Conservation (phyloP, 2,888 invertebrate genomes). For the Sminthurinus aureus region DNA sequence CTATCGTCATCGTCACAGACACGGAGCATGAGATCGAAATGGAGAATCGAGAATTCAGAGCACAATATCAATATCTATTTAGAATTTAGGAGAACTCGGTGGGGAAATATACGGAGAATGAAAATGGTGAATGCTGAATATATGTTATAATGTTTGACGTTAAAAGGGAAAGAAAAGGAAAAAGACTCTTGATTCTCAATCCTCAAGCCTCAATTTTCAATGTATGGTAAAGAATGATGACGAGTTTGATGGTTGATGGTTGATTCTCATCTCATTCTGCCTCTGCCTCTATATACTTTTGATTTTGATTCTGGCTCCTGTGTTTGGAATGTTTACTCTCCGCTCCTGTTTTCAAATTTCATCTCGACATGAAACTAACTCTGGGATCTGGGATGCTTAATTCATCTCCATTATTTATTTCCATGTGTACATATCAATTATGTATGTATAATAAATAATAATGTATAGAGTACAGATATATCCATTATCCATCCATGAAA, state of each 20-base stretch:
- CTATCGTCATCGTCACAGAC: not conserved
- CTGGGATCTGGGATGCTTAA: slow-evolving; percentile 50
- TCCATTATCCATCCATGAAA: too few species aligned
- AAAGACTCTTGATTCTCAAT: not conserved
- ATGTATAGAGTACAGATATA: too few species aligned
- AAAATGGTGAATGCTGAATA: too few species aligned
- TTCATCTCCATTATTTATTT: slow-evolving; percentile 40
- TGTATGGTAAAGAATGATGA: too few species aligned
- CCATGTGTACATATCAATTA: not conserved
- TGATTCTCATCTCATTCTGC: too few species aligned
- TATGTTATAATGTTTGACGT: not conserved
- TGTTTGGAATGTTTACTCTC: slow-evolving; percentile 35
- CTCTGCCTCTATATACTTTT: too few species aligned
- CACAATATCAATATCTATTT: too few species aligned
- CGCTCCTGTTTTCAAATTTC: slow-evolving; percentile 38
- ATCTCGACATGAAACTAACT: slow-evolving; percentile 46
- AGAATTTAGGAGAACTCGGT: too few species aligned
- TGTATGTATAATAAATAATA: too few species aligned
- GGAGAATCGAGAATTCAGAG: not conserved
- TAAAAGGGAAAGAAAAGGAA: not conserved
- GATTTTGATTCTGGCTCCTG: not conserved
- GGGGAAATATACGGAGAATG: too few species aligned
- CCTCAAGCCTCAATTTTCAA: too few species aligned
- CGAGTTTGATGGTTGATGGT: too few species aligned
- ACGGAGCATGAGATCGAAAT: not conserved